These are phyloP conservation scores for Mythimna vitellina DNA, from an alignment of 2,888 invertebrate species.

Conservation along the genomic window DNA sequence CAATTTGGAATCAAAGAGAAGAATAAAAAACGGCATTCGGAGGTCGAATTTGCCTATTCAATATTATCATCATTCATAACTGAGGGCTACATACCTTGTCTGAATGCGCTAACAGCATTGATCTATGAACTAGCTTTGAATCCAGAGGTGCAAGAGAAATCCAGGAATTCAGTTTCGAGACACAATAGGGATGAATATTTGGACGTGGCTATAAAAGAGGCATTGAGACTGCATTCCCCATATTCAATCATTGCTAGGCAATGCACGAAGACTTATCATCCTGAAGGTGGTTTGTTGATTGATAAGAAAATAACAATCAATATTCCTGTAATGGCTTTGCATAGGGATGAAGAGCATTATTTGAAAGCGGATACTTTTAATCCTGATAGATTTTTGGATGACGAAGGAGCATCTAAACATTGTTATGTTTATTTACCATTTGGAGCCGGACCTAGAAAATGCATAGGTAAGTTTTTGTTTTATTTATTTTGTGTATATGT, in stretches of 20 bases:
- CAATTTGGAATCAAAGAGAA: conserved; percentile 75
- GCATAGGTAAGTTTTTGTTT: conserved; percentile 79
- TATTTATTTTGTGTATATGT: background rate
- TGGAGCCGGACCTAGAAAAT: conserved; percentile 86
- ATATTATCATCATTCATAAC: conserved; percentile 79
- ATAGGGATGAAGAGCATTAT: conserved; percentile 80
- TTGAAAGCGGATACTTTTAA: conserved; percentile 77
- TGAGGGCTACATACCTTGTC: conserved; percentile 84
- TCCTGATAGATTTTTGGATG: conserved; percentile 82
- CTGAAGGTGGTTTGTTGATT: conserved; percentile 78
- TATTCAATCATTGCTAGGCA: conserved; percentile 82
- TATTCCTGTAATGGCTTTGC: conserved; percentile 82
- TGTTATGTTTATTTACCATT: conserved; percentile 82
- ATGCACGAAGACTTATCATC: conserved; percentile 81
- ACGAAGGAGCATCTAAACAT: conserved; percentile 69
- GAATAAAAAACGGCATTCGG: conserved; percentile 68
- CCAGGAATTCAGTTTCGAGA: conserved; percentile 72
- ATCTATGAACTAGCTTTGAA: conserved; percentile 81
- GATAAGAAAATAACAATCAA: conserved; percentile 83
- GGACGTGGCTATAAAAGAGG: conserved; percentile 82
- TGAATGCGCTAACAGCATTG: conserved; percentile 78
- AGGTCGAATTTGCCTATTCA: conserved; percentile 79
- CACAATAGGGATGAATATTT: conserved; percentile 77
- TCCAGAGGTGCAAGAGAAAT: conserved; percentile 76
- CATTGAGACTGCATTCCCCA: conserved; percentile 83